Evolutionary conservation across 2,797 vertebrate species (phyloP).

Genomic region (Erithacus rubecula): DNA sequence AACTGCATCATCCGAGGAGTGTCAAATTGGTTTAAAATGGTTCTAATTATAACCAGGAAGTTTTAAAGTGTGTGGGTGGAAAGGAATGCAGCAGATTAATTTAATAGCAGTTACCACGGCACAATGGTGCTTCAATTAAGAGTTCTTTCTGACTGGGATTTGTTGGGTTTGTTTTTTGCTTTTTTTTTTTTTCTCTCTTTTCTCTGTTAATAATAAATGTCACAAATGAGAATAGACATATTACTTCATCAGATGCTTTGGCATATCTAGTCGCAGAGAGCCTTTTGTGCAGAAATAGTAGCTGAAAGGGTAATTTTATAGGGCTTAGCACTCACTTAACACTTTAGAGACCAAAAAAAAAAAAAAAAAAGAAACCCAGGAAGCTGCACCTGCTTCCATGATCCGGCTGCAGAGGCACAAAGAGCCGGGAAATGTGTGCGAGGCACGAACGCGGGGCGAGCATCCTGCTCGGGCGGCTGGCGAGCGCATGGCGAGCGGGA

Average conservation of each 20-base stretch:
- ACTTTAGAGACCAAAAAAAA: constrained; percentile 11
- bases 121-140: constrained; percentile 75
- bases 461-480: not conserved
- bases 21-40: constrained; percentile 71
- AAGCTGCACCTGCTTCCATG: constrained; percentile 38
- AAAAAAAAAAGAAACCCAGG: not conserved
- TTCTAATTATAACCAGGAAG: constrained; percentile 77
- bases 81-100: constrained; percentile 77
- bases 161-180: not conserved
- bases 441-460: not conserved
- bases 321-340: constrained; percentile 66
- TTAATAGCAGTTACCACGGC: constrained; percentile 73
- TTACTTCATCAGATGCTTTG: constrained; percentile 49
- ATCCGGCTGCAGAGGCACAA: not conserved
- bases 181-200: not conserved
- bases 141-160: constrained; percentile 9
- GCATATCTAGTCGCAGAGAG: constrained; percentile 22
- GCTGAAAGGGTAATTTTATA: constrained; percentile 50
- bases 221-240: constrained; percentile 26
- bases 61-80: constrained; percentile 71
- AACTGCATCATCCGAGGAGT: constrained; percentile 52
- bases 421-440: not conserved
- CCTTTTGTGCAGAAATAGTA: constrained; percentile 46
- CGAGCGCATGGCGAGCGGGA: not conserved
- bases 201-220: constrained; percentile 66